Base-by-base conservation (phyloP, 1,140 invertebrate genomes). In the Conus ventricosus region DNA sequence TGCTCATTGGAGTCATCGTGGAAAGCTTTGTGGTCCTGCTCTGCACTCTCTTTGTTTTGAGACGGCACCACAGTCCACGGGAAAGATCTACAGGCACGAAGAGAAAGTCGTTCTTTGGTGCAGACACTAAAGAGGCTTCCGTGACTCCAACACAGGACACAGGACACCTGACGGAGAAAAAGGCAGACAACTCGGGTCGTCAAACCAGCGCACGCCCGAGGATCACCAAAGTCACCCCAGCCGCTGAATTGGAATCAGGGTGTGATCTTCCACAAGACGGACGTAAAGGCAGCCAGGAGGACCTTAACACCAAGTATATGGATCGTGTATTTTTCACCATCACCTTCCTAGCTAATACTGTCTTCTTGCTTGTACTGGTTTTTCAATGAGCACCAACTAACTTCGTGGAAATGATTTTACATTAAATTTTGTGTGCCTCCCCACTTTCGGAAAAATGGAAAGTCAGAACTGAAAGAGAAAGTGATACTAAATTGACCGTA, bases 1-100 rank as follows among this genome's bases (percentile, higher is more conserved):
- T 87, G 53, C 75, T 87, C 51, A 39, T 81, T 54, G 78, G 75
- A 20, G 75, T 87, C 6, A 23, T 81, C 17, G 25, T 78, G 39
- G 53, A 87, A 27, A 81, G 86, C 23, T 55, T 78, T 6, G 17
- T 87, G 8, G 76, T 81, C 20, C 78, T 87, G 25, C 75, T 87
- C 27, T 20, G 13, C 86, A 87, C 86, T 53, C 51, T 87, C 53
- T 60, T 87, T 25, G 76, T 75, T 23, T n/a, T 87, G 15, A n/a
- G 15, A 4, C n/a, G 76, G 25, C 27, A 80, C 76, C 86, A 60
- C 55, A 25, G 55, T 55, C 71, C 53, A 13, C 60, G 51, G 7
- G 55, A 27, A 55, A 60, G 23, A 39, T 23, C 55, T 25, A 57
- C 7, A 20, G 17, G n/a, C 63, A 15, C 13, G 15, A 57, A 53